Conservation (phyloP, 2,113 vertebrate genomes). For the Pelobates fuscus region DNA sequence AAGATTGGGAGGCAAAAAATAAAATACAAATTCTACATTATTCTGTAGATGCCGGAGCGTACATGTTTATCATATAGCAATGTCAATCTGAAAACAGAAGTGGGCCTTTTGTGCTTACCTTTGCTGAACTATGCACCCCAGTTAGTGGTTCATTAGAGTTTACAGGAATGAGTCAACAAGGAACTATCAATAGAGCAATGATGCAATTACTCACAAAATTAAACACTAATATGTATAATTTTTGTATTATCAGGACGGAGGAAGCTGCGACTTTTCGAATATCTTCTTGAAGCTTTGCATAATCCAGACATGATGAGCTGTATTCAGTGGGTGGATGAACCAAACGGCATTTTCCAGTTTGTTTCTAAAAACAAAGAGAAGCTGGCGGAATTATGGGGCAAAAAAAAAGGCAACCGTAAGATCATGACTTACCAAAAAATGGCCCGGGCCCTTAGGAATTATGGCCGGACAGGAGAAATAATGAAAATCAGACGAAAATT, state of each 20-base stretch:
- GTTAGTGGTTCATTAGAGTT: too few species aligned
- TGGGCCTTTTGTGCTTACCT: too few species aligned
- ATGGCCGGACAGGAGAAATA: conserved; percentile 93
- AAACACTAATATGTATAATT: too few species aligned
- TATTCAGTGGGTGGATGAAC: conserved; percentile 91
- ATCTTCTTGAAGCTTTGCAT: conserved; percentile 84
- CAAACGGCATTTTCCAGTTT: conserved; percentile 90
- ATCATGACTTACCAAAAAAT: conserved; percentile 99
- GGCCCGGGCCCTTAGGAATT: conserved; percentile 94
- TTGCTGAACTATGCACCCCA: too few species aligned
- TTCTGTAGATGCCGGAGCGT: too few species aligned
- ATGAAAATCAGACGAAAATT: conserved; percentile 91
- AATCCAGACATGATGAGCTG: conserved; percentile 88
- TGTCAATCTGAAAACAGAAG: too few species aligned
- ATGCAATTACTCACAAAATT: too few species aligned
- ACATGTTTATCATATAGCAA: too few species aligned
- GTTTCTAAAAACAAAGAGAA: conserved; percentile 96
- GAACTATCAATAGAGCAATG: too few species aligned
- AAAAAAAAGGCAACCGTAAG: conserved; percentile 94
- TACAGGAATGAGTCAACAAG: too few species aligned
- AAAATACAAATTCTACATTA: too few species aligned
- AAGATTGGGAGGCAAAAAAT: too few species aligned
- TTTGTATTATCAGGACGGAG: conserved; percentile 74
- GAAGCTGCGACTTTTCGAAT: conserved; percentile 91
- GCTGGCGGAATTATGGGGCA: conserved; percentile 92